Evolutionary conservation across 2,113 vertebrate species (phyloP).

Genomic region (Megaleporinus macrocephalus): DNA sequence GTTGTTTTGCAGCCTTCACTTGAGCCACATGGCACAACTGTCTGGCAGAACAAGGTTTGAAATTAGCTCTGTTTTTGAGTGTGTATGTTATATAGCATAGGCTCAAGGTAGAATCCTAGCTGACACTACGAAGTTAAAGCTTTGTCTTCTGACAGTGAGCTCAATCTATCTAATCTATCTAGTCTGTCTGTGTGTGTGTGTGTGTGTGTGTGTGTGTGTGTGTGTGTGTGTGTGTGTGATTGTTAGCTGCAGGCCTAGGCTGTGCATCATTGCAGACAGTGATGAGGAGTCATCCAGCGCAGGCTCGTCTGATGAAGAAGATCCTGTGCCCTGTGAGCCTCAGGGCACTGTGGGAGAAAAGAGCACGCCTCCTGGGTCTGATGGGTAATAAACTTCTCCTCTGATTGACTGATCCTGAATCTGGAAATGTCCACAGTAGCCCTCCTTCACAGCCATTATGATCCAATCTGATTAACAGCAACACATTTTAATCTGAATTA

Average conservation of each 20-base stretch:
- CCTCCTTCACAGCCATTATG: background rate
- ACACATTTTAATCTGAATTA: too few species aligned
- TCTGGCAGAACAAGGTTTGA: background rate
- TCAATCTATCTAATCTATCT: background rate
- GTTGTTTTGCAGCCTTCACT: background rate
- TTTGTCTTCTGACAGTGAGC: background rate
- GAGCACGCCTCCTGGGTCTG: constrained; percentile 52
- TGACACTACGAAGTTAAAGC: background rate
- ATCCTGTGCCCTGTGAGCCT: constrained; percentile 70
- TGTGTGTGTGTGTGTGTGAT: constrained; percentile 16
- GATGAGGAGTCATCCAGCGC: constrained; percentile 89
- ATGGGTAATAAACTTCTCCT: constrained; percentile 72
- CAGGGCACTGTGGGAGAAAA: constrained; percentile 73
- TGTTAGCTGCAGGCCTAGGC: constrained; percentile 62
- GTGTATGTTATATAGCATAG: background rate
- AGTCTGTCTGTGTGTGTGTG: constrained; percentile 20
- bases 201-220: background rate
- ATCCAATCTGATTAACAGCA: background rate
- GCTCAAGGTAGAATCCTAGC: background rate
- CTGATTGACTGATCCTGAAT: background rate
- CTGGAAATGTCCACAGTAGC: background rate
- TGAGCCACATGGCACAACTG: background rate
- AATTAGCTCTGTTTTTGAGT: background rate
- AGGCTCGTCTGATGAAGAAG: constrained; percentile 87
- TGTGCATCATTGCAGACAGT: constrained; percentile 83